These are phyloP conservation scores for Chinchilla lanigera DNA, from an alignment of 2,113 vertebrate species.

Conservation along the genomic window DNA sequence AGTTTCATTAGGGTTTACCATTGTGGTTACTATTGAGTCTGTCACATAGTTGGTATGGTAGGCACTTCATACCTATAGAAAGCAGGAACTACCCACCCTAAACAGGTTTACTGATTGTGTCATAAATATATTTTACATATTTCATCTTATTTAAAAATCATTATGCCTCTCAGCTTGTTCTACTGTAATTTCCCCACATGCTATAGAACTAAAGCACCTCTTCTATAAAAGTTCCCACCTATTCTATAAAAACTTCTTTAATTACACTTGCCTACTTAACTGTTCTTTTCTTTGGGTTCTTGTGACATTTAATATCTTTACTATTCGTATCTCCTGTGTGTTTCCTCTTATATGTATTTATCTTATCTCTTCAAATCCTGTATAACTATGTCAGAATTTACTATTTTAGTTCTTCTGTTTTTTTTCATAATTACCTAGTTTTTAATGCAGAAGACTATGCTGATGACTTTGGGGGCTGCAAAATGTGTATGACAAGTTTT, in stretches of 20 bases:
- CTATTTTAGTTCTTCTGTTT: slow-evolving; percentile 9
- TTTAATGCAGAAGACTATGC: slow-evolving; percentile 12
- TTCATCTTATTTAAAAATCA: neutral
- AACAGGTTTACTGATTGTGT: neutral
- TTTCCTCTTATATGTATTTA: neutral
- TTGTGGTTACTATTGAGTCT: neutral
- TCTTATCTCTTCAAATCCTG: neutral
- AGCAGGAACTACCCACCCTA: neutral
- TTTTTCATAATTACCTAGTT: slow-evolving; percentile 1
- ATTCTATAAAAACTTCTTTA: neutral
- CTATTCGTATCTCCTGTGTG: neutral
- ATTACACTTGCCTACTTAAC: neutral
- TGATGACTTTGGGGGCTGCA: neutral
- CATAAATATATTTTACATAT: neutral
- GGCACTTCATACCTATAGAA: neutral
- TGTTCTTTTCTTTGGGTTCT: neutral
- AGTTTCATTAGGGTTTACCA: neutral
- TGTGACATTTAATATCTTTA: neutral
- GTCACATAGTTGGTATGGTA: neutral
- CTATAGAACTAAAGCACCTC: neutral
- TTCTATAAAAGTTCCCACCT: neutral
- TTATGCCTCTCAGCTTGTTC: neutral
- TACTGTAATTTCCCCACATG: neutral
- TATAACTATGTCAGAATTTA: neutral
- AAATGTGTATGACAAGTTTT: neutral